These are phyloP conservation scores for Acleris literana DNA, from an alignment of 2,888 invertebrate species.

Conservation along the genomic window DNA sequence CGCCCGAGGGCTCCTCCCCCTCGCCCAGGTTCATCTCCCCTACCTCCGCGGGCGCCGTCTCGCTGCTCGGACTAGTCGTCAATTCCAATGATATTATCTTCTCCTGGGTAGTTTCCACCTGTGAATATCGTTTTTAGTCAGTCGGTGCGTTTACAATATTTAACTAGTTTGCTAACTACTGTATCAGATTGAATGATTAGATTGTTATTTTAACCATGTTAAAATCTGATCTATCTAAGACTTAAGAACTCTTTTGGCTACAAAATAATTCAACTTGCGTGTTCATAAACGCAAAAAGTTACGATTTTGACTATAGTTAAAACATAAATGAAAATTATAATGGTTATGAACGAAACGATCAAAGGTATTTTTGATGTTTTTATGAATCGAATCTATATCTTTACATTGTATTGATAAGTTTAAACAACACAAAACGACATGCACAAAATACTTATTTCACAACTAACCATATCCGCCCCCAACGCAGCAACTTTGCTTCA, in stretches of 20 bases:
- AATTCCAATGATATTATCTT: constrained; percentile 95
- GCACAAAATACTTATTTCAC: constrained; percentile 7
- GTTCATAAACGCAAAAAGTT: too few species aligned
- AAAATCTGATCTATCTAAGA: too few species aligned
- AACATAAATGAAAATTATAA: too few species aligned
- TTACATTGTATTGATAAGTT: neutral
- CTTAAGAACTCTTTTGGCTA: too few species aligned
- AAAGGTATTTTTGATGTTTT: too few species aligned
- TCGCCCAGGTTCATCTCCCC: constrained; percentile 68
- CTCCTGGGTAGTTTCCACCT: constrained; percentile 96
- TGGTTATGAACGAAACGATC: too few species aligned
- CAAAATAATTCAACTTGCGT: too few species aligned
- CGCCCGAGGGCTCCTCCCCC: constrained; percentile 71
- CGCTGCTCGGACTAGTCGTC: constrained; percentile 86
- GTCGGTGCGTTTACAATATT: neutral
- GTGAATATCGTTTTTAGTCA: constrained; percentile 38
- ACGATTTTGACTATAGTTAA: too few species aligned
- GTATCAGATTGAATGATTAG: neutral
- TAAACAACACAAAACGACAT: constrained; percentile 15
- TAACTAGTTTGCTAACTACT: constrained; percentile 14
- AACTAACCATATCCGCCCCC: neutral
- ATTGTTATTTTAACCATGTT: too few species aligned
- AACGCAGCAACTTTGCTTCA: constrained; percentile 7
- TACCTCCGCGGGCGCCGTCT: constrained; percentile 78
- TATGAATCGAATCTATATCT: too few species aligned